Evolutionary conservation across 2,888 invertebrate genomes (phyloP).

Genomic region (Hartigia nigra): DNA sequence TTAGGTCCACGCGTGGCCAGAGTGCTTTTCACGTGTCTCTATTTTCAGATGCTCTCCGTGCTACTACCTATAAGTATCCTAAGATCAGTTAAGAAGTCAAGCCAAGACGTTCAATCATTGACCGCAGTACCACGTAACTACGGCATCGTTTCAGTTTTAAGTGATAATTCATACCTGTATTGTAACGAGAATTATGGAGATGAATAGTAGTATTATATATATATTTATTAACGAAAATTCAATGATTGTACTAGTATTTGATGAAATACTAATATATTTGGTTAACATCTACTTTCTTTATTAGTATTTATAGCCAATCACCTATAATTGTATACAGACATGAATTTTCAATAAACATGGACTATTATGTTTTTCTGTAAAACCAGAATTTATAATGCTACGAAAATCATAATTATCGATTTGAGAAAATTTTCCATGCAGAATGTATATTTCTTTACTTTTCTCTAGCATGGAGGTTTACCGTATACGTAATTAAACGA

Average conservation of each 20-base stretch:
- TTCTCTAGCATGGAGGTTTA: no score
- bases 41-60: constrained; percentile 9
- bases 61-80: background rate
- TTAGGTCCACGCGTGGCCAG: constrained; percentile 21
- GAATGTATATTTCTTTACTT: no score
- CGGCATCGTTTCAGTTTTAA: background rate
- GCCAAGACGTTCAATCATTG: constrained; percentile 3
- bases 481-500: no score
- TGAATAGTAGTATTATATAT: background rate
- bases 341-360: no score
- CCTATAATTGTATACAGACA: no score
- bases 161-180: background rate
- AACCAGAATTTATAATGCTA: no score
- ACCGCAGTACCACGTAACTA: background rate
- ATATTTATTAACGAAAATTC: background rate
- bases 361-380: no score
- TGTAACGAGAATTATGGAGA: background rate
- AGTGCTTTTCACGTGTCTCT: constrained; percentile 24
- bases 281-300: no score
- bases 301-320: no score
- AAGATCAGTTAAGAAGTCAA: background rate
- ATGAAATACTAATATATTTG: no score
- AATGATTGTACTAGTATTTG: background rate
- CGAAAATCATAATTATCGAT: no score
- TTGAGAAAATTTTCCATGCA: no score